Conservation (phyloP, 2,797 vertebrate genomes). For the Poecile montanus region DNA sequence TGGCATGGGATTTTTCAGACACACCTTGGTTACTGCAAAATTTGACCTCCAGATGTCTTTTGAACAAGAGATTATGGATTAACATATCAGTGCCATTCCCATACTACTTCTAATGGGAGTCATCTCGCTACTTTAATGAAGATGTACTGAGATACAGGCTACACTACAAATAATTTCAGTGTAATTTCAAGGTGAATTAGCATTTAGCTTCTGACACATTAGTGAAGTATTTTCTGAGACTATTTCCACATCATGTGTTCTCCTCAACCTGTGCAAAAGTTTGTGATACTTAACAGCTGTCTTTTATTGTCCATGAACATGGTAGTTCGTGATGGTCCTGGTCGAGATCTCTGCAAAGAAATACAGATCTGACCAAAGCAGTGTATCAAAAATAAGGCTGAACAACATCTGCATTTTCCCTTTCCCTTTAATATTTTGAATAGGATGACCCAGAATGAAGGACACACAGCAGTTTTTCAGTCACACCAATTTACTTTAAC, state of each 20-base stretch:
- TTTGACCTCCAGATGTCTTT: neutral
- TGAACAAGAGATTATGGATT: neutral
- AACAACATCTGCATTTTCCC: neutral
- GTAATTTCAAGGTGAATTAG: neutral
- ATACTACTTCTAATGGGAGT: neutral
- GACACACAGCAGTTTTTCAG: neutral
- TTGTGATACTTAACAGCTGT: neutral
- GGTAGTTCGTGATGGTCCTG: neutral
- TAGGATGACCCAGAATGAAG: neutral
- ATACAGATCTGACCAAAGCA: neutral
- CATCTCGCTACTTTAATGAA: neutral
- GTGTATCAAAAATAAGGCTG: neutral
- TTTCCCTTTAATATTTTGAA: neutral
- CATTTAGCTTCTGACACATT: neutral
- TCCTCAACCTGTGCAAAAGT: neutral
- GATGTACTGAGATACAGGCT: neutral
- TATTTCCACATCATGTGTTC: neutral
- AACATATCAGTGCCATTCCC: neutral
- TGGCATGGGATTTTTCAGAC: neutral
- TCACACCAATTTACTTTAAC: neutral
- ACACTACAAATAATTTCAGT: neutral
- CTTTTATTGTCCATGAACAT: neutral
- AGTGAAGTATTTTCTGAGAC: neutral
- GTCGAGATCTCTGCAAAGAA: neutral
- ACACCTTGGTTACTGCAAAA: neutral